These are phyloP conservation scores for Octodonta nipae DNA, from an alignment of 2,888 invertebrate species.

Conservation along the genomic window DNA sequence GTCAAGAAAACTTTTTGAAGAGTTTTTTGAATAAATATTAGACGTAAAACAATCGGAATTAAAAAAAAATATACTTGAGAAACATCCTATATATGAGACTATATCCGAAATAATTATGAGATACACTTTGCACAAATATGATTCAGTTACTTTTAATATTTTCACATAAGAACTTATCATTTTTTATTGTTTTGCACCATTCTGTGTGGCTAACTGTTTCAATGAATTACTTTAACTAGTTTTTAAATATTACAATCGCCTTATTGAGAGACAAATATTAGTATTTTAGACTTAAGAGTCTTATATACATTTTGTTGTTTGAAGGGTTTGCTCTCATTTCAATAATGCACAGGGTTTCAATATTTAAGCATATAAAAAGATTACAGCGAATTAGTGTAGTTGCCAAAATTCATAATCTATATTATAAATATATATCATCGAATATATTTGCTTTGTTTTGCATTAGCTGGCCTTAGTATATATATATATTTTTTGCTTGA, in stretches of 20 bases:
- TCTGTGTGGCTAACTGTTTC: conserved; percentile 4
- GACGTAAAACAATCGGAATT: no score
- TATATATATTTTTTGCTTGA: no score
- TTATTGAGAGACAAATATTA: conserved; percentile 26
- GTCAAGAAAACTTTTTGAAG: no score
- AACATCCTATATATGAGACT: no score
- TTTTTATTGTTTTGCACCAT: no score
- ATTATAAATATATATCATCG: conserved; percentile 11
- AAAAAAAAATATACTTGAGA: no score
- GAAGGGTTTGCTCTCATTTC: conserved; percentile 18
- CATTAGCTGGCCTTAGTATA: no score
- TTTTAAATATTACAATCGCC: conserved; percentile 19
- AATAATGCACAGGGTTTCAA: conserved; percentile 30
- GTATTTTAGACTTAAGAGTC: conserved; percentile 15
- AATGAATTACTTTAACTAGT: conserved; percentile 14
- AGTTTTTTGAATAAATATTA: no score
- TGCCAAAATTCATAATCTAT: conserved; percentile 20
- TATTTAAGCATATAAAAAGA: conserved; percentile 17
- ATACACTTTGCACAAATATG: no score
- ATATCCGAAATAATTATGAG: no score
- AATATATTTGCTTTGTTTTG: conserved; percentile 17
- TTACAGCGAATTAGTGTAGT: conserved; percentile 30
- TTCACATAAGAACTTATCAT: no score
- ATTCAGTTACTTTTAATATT: no score
- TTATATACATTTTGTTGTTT: conserved; percentile 12